Evolutionary conservation across 1,140 invertebrate genomes (phyloP).

Genomic region (Hylyphantes graminicola): DNA sequence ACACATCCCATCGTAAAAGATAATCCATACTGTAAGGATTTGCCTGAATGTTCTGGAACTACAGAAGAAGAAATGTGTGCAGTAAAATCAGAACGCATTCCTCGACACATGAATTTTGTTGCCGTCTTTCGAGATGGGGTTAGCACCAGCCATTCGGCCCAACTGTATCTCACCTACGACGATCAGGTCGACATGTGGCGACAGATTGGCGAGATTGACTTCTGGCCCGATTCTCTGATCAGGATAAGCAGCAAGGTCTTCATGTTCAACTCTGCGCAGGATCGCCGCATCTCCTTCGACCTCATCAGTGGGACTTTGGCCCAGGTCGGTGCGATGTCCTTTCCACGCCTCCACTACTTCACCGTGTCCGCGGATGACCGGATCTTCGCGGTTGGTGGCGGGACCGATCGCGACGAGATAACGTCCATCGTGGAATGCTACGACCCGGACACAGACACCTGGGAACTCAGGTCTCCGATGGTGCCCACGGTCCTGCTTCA

Average conservation of each 20-base stretch:
- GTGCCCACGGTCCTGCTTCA: conserved; percentile 2
- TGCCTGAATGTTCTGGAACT: neutral
- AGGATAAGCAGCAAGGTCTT: neutral
- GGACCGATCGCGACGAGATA: neutral
- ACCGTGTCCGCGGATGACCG: neutral
- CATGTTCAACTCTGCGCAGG: conserved; percentile 8
- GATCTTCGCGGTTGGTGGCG: conserved; percentile 10
- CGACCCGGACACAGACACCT: neutral
- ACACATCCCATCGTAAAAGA: neutral
- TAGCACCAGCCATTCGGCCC: too few relatives aligned
- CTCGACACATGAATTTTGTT: conserved; percentile 1
- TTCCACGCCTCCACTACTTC: neutral
- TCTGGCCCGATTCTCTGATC: conserved; percentile 19
- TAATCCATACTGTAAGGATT: neutral
- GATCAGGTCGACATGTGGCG: conserved; percentile 20
- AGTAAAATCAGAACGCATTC: neutral
- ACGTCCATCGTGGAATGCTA: neutral
- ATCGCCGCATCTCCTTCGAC: neutral
- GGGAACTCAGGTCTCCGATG: neutral
- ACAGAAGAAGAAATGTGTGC: neutral
- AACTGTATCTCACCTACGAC: conserved; percentile 7
- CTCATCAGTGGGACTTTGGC: neutral
- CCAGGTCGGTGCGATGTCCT: neutral
- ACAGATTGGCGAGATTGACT: neutral
- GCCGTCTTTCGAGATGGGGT: neutral